Conservation (phyloP, 1,140 invertebrate species). For the Dendroctonus ponderosae region DNA sequence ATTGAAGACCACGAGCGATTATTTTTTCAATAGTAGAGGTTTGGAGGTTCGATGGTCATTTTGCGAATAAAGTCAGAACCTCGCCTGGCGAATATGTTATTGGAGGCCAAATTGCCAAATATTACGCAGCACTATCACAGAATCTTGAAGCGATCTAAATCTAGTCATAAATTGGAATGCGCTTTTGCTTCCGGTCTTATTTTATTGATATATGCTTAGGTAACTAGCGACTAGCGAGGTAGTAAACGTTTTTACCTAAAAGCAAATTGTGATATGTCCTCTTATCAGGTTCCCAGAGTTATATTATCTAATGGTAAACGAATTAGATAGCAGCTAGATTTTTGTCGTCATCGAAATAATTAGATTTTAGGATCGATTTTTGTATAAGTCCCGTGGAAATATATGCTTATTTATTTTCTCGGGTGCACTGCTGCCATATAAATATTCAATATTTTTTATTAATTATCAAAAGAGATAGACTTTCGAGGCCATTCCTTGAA, state of each 20-base stretch:
- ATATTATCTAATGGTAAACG: constrained; percentile 9
- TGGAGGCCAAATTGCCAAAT: too few species aligned
- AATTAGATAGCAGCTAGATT: constrained; percentile 1
- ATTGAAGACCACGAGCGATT: too few species aligned
- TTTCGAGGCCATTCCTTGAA: too few species aligned
- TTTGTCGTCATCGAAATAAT: background rate
- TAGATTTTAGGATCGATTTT: background rate
- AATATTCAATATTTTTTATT: background rate
- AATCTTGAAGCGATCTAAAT: background rate
- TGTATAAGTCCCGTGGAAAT: background rate
- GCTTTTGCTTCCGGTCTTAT: background rate
- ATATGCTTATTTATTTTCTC: background rate
- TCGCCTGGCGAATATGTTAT: too few species aligned
- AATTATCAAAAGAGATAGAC: too few species aligned
- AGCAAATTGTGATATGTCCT: background rate
- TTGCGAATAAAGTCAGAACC: too few species aligned
- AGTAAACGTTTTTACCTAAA: constrained; percentile 2
- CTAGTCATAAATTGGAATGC: background rate
- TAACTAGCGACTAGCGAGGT: background rate
- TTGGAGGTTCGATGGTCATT: too few species aligned
- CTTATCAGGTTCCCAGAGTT: constrained; percentile 12
- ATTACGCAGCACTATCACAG: too few species aligned
- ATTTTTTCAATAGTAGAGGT: too few species aligned
- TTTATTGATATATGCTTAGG: background rate
- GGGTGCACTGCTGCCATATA: background rate